Conservation (phyloP, 2,888 invertebrate species). For the Tenthredo amoena region DNA sequence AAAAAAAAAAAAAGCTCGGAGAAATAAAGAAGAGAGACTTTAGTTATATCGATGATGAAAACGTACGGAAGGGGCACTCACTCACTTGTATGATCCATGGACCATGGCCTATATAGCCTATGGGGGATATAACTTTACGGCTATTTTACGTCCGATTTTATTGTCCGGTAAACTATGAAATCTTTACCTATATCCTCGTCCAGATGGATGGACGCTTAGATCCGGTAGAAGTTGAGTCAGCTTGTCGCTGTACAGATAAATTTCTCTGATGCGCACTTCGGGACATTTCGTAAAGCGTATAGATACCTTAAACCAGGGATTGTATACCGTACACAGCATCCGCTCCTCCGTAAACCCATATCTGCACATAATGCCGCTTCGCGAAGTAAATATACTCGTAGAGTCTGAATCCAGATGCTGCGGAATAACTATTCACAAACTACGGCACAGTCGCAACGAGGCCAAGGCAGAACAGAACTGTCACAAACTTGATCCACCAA, state of each 20-base stretch:
- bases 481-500: conserved; percentile 1
- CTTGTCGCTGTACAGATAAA: conserved; percentile 34
- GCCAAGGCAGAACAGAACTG: not conserved
- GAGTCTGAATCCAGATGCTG: not conserved
- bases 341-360: not conserved
- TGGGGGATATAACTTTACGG: conserved; percentile 67
- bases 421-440: not conserved
- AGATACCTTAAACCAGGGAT: not conserved
- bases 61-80: conserved; percentile 6
- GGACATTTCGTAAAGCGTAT: not conserved
- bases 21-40: not conserved
- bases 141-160: conserved; percentile 74
- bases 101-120: conserved; percentile 54
- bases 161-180: conserved; percentile 72
- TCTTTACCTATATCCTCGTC: conserved; percentile 66
- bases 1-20: not conserved
- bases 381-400: not conserved
- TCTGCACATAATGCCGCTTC: not conserved
- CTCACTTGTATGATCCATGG: conserved; percentile 27
- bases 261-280: not conserved
- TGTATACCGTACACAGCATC: not conserved
- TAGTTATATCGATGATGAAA: conserved; percentile 22
- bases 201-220: conserved; percentile 60
- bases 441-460: not conserved
- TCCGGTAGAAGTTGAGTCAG: conserved; percentile 35